Base-by-base conservation (phyloP, 2,113 vertebrate species). In the Emydocephalus ijimae region DNA sequence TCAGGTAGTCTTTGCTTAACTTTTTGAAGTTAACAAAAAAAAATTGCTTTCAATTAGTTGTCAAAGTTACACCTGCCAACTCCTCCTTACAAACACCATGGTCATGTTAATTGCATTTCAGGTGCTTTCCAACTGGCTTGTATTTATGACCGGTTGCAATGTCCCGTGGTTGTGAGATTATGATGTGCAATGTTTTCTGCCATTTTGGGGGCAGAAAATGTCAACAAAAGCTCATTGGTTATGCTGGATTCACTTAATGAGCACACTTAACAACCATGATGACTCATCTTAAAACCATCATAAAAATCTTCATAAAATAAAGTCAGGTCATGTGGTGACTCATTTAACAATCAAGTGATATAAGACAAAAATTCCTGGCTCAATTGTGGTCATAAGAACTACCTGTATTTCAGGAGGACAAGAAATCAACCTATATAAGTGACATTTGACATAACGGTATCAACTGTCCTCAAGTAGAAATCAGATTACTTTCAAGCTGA, bases 381-480 rank as follows among this genome's bases (percentile, higher is more conserved):
- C 57, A 59, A 6, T 59, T 59, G 23, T 59, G 57, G 7, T 24
- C 57, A 59, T 24, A 24, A 59, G 57, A 23, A 24, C 56, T 59
- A 59, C 21, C 21, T 24, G 59, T 61, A 12, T 64, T 64, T 64
- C 59, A 64, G 26, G 59, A 64, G 10, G 10, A 96, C 52, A 93
- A 94, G 91, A 93, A 93, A 92, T 88, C 0, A 0, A 92, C 92
- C 94, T 12, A 96, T 91, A 92, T 93, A 94, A 95, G 92, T 91
- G 92, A 95, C 90, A 54, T 81, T 93, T 94, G 95, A 95, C 92
- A 93, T 96, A 97, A 11, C 48, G 8, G 48, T 50, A 50, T 90
- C 92, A 97, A 95, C 91, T 54, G 0, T 0, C 89, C 57, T 92
- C 93, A 95, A 96, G 95, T 52, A 92, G 39, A 96, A 96, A 91